These are phyloP conservation scores for Volucella inflata DNA, from an alignment of 2,888 invertebrate species.

Conservation along the genomic window DNA sequence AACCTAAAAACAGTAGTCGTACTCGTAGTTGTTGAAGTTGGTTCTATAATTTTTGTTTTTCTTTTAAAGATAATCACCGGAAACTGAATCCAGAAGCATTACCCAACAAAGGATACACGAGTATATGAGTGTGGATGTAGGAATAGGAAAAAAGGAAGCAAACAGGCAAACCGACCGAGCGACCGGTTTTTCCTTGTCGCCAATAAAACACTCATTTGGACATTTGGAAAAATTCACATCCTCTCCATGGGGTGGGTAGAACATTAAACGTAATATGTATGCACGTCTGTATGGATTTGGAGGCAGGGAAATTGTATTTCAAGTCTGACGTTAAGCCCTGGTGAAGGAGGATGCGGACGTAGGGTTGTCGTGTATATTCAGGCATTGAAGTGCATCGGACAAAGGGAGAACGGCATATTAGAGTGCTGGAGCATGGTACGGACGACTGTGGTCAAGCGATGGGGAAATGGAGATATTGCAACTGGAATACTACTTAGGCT, in stretches of 20 bases:
- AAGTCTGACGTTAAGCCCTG: constrained; percentile 14
- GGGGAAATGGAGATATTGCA: constrained; percentile 28
- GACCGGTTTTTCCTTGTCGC: constrained; percentile 61
- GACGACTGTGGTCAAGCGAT: constrained; percentile 48
- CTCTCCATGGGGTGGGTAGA: constrained; percentile 35
- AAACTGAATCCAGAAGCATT: constrained; percentile 53
- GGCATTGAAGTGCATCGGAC: constrained; percentile 29
- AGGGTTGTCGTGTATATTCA: constrained; percentile 14
- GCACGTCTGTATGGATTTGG: constrained; percentile 3
- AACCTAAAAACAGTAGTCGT: background rate
- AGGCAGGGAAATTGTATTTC: constrained; percentile 15
- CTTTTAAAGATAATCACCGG: constrained; percentile 38
- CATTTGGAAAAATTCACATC: constrained; percentile 74
- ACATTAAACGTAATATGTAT: constrained; percentile 5
- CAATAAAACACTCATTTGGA: constrained; percentile 75
- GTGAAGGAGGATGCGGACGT: no score
- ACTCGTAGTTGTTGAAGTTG: no score
- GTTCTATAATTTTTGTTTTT: no score
- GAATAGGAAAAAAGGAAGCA: constrained; percentile 7
- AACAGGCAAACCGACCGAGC: constrained; percentile 11
- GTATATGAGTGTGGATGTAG: constrained; percentile 16
- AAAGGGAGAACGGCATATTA: constrained; percentile 29
- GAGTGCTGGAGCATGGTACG: constrained; percentile 8
- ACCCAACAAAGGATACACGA: constrained; percentile 40
- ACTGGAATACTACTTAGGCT: constrained; percentile 38